Evolutionary conservation across 2,113 vertebrate species (phyloP).

Genomic region (Gyps fulvus): DNA sequence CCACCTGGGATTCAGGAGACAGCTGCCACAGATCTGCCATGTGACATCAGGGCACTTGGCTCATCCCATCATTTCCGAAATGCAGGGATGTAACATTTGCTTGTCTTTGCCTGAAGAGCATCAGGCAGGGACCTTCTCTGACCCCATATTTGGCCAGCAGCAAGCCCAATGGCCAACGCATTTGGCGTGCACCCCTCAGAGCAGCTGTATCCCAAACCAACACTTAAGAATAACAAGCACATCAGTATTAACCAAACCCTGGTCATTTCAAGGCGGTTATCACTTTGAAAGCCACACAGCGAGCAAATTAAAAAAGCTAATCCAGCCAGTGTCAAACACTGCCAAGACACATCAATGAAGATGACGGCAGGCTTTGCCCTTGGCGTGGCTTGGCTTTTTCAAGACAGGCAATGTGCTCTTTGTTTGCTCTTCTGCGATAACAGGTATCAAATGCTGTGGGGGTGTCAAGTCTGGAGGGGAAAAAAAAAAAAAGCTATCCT

Average conservation of each 20-base stretch:
- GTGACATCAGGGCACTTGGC: neutral
- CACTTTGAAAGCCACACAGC: neutral
- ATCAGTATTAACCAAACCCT: neutral
- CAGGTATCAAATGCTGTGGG: neutral
- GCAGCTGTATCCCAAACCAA: neutral
- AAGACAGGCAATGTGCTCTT: neutral
- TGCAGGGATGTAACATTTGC: neutral
- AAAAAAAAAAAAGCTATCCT: neutral
- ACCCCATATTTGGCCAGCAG: neutral
- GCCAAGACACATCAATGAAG: neutral
- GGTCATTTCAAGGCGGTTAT: neutral
- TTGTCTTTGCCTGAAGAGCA: neutral
- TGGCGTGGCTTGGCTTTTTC: neutral
- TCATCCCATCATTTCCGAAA: neutral
- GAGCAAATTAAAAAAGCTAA: conserved; percentile 24
- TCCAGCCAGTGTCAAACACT: neutral
- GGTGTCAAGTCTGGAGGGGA: neutral
- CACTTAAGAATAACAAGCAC: neutral
- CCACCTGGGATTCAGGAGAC: neutral
- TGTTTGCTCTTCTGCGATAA: neutral
- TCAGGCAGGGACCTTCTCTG: neutral
- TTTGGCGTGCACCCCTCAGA: neutral
- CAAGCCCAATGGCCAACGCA: neutral
- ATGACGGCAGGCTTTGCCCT: neutral
- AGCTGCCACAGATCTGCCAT: neutral